These are phyloP conservation scores for Sprattus sprattus DNA, from an alignment of 2,113 vertebrate species.

Conservation along the genomic window DNA sequence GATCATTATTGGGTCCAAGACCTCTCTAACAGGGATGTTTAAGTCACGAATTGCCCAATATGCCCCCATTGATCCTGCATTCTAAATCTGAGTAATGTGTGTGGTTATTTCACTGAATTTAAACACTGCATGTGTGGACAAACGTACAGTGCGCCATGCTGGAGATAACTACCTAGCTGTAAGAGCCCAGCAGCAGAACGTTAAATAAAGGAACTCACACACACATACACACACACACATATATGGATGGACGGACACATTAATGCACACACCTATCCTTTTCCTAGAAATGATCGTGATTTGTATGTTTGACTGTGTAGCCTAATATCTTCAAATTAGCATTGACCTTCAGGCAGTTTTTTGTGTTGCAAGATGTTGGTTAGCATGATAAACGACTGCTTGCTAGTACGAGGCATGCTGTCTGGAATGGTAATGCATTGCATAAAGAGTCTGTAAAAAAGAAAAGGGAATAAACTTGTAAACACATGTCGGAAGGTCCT, in stretches of 20 bases:
- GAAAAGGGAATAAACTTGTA: not conserved
- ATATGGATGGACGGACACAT: not conserved
- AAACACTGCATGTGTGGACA: not conserved
- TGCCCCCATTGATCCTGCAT: not conserved
- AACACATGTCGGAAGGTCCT: not conserved
- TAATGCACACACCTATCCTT: not conserved
- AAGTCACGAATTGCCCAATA: not conserved
- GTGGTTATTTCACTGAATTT: not conserved
- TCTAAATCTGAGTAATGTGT: not conserved
- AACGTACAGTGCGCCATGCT: not conserved
- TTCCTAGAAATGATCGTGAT: constrained; percentile 2
- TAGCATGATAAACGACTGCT: not conserved
- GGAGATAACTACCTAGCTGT: not conserved
- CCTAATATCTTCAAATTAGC: constrained; percentile 6
- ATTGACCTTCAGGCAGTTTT: not conserved
- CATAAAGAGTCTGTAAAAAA: not conserved
- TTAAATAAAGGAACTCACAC: not conserved
- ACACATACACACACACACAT: not conserved
- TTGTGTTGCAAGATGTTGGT: constrained; percentile 1
- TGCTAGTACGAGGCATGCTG: not conserved
- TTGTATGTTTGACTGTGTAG: constrained; percentile 41
- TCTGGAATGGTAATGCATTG: not conserved
- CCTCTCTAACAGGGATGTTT: too few species aligned
- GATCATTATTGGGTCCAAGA: not conserved
- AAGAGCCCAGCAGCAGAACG: not conserved